Evolutionary conservation across 2,888 invertebrate species (phyloP), one percentile per base, ranked within the genome.

Genomic region (Pterostichus madidus): DNA sequence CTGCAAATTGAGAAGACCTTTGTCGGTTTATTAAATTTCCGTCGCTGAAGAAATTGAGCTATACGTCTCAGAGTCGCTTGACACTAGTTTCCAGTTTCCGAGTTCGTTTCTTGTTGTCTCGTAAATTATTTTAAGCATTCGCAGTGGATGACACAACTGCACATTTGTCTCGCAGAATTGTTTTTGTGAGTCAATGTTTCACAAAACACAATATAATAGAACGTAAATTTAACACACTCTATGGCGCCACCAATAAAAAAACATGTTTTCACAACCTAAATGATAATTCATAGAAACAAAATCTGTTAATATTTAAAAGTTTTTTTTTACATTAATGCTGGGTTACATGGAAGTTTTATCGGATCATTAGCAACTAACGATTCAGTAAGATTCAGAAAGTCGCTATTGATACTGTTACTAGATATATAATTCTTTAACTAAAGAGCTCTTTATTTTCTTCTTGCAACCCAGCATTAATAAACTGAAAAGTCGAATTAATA

Each of bases 1-100:
- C 64, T n/a, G 32, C n/a, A 32, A 64, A 64, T 64, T 35, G 64
- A 64, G 31, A 64, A 31, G 64, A 46, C 24, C 46, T 71, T 71
- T 71, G 46, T 46, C 5, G 46, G 44, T 71, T 71, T 71, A 71
- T 71, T 71, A 71, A 71, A 71, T 71, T 71, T 71, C 71, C 71
- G 13, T 17, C 17, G 64, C n/a, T 71, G 46, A 15, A 46, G 71
- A 17, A 71, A 71, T 71, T 71, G 71, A 71, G 71, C 71, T 11
- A 44, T 71, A 71, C 71, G 17, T 71, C 71, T 39, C 24, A 11
- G 71, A 5, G 35, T 39, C 44, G 10, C 39, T 13, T 15, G 24
- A 31, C 31, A 10, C 15, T 17, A 17, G 44, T 24, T 17, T 17
- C 46, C 46, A 71, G 17, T 71, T 24, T 71, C 24, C 10, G 49